Evolutionary conservation across 1,140 invertebrate genomes (phyloP), one percentile per base, ranked within the genome.

Genomic region (Aricia agestis): DNA sequence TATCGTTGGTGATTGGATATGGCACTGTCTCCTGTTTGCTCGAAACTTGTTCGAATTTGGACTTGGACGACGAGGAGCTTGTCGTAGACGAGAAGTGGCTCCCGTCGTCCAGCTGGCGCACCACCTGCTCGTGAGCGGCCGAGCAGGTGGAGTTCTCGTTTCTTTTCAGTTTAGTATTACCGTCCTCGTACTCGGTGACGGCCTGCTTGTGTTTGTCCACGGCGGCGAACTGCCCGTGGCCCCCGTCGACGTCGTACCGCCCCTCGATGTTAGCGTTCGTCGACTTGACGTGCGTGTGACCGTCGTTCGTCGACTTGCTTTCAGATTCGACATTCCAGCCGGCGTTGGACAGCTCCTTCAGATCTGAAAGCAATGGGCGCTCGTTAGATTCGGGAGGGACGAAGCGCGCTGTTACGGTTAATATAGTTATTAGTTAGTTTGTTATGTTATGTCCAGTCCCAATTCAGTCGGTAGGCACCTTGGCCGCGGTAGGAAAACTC

Each of bases 181-280:
- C 94, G 68, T 95, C 94, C 52, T 94, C 93, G 82, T 94, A 93
- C 73, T 93, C 92, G 31, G 92, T 94, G 61, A 92, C 90, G 3
- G 92, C 92, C 69, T 92, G 88, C 45, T 87, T 89, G 76, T 94
- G 92, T 76, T 93, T 90, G 73, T 94, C 94, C 74, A 93, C 88
- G 13, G 93, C 94, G 17, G 92, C 91, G 76, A 94, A 95, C 71
- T 93, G 91, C 10, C 93, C 89, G 31, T 90, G 87, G 57, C 94
- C 94, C 41, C 93, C 93, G 70, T 94, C 93, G 18, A 94, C 92
- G 79, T 93, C 92, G 76, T 94, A 92, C 25, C 82, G 91, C 67
- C 94, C 94, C 32, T 90, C 86, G 67, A 90, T 89, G 78, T 91
- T 85, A 69, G 92, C 90, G 31, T 86, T 74, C 2, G 90, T 84